Evolutionary conservation across 2,888 invertebrate species (phyloP), one percentile per base, ranked within the genome.

Genomic region (Busseola fusca): DNA sequence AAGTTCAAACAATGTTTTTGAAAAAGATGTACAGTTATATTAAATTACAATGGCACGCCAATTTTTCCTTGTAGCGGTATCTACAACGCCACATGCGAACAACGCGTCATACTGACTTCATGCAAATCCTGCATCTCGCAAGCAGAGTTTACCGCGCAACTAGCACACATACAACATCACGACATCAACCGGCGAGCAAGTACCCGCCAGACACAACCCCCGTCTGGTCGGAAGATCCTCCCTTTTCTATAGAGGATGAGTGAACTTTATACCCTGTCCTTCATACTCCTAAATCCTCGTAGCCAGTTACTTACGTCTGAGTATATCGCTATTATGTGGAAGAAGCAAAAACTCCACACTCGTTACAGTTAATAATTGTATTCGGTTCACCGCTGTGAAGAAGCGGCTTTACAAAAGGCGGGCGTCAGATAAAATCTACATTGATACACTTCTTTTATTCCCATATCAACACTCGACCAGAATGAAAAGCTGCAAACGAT

Each of bases 351-450:
- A 45, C 42, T 45, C 4, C 21, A 50, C 52, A 2, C 27, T 37
- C 48, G 14, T 56, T 48, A 48, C 37, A 34, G 9, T 59, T 16
- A 58, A 64, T 70, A 70, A 42, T 71, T 18, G 42, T 45, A 50
- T 77, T 64, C 37, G 14, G 40, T 52, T 58, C 58, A 50, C 68
- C 37, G 34, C 59, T 58, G 66, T 66, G n/a, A 27, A 66, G 16
- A 14, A 58, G 56, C 58, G 66, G 75, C 71, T 52, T 67, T 59
- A 80, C 59, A 57, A 71, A 75, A 66, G 50, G 65, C 63, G 42
- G 34, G 42, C 57, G 56, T 34, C 59, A 37, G 80, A 78, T 80
- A 80, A 25, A 18, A 80, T 78, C 78, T 80, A 78, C 80, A 78
- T 57, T 27, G 71, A 71, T 64, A 60, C 45, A 75, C 59, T 80